A percentile compares a stretch with the other conserved stretches of the same genome.
These are phyloP conservation scores for Drosophila mercatorum DNA, from an alignment of 2,888 invertebrate species.

Conservation along the genomic window DNA sequence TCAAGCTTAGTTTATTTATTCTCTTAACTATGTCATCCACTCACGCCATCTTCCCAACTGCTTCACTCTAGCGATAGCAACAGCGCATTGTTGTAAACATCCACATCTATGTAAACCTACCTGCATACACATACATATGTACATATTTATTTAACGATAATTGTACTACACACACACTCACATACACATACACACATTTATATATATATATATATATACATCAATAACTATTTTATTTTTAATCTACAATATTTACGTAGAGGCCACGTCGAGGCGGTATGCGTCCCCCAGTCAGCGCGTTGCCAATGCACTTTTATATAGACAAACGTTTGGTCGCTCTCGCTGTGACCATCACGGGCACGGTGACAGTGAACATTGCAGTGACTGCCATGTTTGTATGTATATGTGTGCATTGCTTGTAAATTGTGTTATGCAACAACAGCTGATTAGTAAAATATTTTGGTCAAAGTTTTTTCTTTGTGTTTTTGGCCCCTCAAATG, in stretches of 20 bases:
- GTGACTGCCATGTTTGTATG: constrained; percentile 10
- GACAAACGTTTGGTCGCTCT: constrained; percentile 4
- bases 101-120: constrained; percentile 5
- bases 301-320: constrained; percentile 22
- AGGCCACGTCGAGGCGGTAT: constrained; percentile 82
- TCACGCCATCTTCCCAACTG: constrained; percentile 9
- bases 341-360: neutral
- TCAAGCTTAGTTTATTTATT: constrained; percentile 1
- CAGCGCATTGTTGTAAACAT: constrained; percentile 35
- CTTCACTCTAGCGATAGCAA: constrained; percentile 32
- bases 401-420: constrained; percentile 16
- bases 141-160: constrained; percentile 30
- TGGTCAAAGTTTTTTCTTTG: constrained; percentile 70
- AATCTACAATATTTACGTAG: constrained; percentile 37
- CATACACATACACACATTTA: neutral
- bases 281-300: constrained; percentile 70
- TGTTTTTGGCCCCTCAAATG: constrained; percentile 10
- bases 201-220: neutral
- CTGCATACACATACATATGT: constrained; percentile 20
- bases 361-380: neutral
- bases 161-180: constrained; percentile 15
- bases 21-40: constrained; percentile 11
- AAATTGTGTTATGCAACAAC: constrained; percentile 51
- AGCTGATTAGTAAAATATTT: constrained; percentile 82
- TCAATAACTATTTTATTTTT: constrained; percentile 10